Conservation (phyloP, 2,797 vertebrate genomes). For the Myotis daubentonii region DNA sequence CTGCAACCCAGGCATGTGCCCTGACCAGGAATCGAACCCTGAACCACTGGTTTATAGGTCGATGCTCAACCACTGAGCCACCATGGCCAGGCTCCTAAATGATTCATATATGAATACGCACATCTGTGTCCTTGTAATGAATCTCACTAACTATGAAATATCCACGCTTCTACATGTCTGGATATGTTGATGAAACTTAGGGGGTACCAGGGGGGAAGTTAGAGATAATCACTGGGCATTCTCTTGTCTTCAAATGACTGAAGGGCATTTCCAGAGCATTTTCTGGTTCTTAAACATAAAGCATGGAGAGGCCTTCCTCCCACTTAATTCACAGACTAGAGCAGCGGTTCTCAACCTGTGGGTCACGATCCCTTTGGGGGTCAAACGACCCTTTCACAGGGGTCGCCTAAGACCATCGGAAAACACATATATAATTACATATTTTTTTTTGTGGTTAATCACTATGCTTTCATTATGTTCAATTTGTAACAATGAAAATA, state of each 20-base stretch:
- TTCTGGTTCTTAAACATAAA: background rate
- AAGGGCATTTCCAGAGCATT: background rate
- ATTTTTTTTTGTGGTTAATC: too few relatives aligned
- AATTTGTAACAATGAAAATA: too few relatives aligned
- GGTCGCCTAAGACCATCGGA: too few relatives aligned
- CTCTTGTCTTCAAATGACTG: background rate
- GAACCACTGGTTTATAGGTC: too few relatives aligned
- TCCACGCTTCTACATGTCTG: background rate
- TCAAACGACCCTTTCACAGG: too few relatives aligned
- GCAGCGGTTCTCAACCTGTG: too few relatives aligned
- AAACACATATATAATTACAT: too few relatives aligned
- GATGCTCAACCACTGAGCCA: too few relatives aligned
- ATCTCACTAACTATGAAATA: background rate
- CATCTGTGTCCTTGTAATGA: background rate
- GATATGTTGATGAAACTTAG: background rate
- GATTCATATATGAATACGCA: background rate
- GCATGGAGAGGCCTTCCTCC: background rate
- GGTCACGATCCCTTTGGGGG: too few relatives aligned
- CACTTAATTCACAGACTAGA: background rate
- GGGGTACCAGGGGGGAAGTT: rapidly evolving
- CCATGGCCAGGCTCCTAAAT: background rate
- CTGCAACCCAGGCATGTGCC: too few relatives aligned
- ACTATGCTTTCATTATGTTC: too few relatives aligned
- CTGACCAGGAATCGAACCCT: too few relatives aligned
- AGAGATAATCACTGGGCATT: background rate